These are phyloP conservation scores for Drosophila ogumai DNA, from an alignment of 1,140 invertebrate genomes.

Conservation along the genomic window DNA sequence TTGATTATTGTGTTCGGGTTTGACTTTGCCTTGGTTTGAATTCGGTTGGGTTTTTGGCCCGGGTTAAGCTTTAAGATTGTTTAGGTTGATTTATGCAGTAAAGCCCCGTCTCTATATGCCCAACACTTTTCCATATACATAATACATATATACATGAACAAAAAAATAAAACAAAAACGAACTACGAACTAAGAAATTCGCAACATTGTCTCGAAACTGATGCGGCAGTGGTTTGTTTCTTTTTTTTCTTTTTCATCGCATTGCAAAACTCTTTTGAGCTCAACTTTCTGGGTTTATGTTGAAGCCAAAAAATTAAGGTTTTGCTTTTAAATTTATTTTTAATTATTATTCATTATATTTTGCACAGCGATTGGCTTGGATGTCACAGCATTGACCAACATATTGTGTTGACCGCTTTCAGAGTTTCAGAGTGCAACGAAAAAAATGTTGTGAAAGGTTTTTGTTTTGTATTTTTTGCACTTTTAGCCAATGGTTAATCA, in stretches of 20 bases:
- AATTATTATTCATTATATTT: constrained; percentile 70
- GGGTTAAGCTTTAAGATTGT: constrained; percentile 4
- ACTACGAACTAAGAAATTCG: constrained; percentile 44
- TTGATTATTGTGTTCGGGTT: constrained; percentile 40
- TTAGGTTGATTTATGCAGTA: constrained; percentile 48
- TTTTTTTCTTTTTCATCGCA: constrained; percentile 41
- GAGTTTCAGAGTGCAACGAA: constrained; percentile 22
- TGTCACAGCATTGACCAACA: constrained; percentile 54
- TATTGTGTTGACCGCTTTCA: constrained; percentile 10
- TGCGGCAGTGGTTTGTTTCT: constrained; percentile 35
- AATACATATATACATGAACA: background rate
- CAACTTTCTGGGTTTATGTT: constrained; percentile 35
- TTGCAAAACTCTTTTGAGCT: constrained; percentile 51
- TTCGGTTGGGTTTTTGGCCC: constrained; percentile 49
- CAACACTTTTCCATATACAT: constrained; percentile 8
- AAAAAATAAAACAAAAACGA: background rate
- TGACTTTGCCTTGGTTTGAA: constrained; percentile 35
- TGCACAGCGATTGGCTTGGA: constrained; percentile 16
- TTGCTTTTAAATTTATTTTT: constrained; percentile 50
- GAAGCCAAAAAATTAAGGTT: constrained; percentile 50
- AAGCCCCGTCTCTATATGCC: background rate
- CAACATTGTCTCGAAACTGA: constrained; percentile 54
- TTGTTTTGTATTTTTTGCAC: background rate
- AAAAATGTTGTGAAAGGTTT: constrained; percentile 47
- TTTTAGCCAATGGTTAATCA: constrained; percentile 8